Base-by-base conservation (phyloP, 2,797 vertebrate species). In the Phyllotis vaccarum region DNA sequence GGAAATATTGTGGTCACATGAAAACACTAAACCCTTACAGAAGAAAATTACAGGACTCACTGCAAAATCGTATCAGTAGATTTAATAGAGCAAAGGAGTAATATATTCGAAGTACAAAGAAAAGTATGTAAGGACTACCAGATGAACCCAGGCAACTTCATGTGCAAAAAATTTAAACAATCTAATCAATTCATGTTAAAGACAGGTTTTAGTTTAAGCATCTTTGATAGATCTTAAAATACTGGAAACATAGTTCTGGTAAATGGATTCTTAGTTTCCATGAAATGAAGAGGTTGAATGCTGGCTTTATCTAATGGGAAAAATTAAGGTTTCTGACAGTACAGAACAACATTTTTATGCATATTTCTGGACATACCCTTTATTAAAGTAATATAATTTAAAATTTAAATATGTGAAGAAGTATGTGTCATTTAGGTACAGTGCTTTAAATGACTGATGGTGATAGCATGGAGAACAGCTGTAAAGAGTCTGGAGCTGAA, bases 141-240 rank as follows among this genome's bases (percentile, higher is more conserved):
- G 54, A 66, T 96, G 89, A 82, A 70, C 56, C 22, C 68, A 76
- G 46, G 19, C 74, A 95, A 31, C 81, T 96, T 95, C 13, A 72
- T 93, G 49, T 76, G 31, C 54, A 88, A 93, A 92, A 75, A 40
- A 49, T 37, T 68, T 81, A 91, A 88, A 94, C 34, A 92, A 80
- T 81, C 72, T 86, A 96, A 95, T 54, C 70, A 81, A 46, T 96
- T 75, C 83, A 91, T 95, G 95, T 96, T n/a, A 89, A 93, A 68
- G 90, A 94, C 6, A 89, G 75, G 40, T 97, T 93, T 92, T 66
- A 92, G 43, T 90, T 95, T 96, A 92, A 90, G 49, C 40, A 37
- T 86, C 46, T 80, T 62, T 37, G 82, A 60, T 91, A 82, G 3
- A 90, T 86, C 60, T 92, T 95, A 82, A 95, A 93, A 70, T 34